Evolutionary conservation across 2,888 invertebrate species (phyloP).

Genomic region (Ceratothoa steindachneri): DNA sequence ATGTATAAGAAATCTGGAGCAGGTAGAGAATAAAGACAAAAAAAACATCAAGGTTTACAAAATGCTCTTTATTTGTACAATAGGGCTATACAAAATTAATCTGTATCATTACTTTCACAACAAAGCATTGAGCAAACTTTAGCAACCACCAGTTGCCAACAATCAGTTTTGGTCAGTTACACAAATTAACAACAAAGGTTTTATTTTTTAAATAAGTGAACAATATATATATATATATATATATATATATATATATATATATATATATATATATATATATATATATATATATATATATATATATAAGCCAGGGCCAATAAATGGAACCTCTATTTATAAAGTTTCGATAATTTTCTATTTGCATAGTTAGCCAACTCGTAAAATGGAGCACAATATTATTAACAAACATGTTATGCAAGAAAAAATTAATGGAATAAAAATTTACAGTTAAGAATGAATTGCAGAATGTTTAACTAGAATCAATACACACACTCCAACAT

Average conservation of each 20-base stretch:
- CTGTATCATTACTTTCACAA: constrained; percentile 3
- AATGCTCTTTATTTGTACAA: constrained; percentile 7
- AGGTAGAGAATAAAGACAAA: too few relatives aligned
- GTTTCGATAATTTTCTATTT: too few relatives aligned
- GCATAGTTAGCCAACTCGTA: too few relatives aligned
- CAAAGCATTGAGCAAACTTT: constrained; percentile 6
- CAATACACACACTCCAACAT: too few relatives aligned
- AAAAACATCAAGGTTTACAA: not conserved
- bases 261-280: constrained; percentile 9
- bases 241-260: constrained; percentile 11
- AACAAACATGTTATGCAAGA: too few relatives aligned
- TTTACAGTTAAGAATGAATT: too few relatives aligned
- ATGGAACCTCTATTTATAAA: too few relatives aligned
- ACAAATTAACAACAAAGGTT: not conserved
- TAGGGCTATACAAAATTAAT: not conserved
- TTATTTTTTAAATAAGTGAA: not conserved
- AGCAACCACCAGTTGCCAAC: not conserved
- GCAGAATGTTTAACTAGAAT: too few relatives aligned
- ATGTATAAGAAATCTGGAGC: too few relatives aligned
- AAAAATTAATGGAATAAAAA: too few relatives aligned
- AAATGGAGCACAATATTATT: too few relatives aligned
- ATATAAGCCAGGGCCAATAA: not conserved
- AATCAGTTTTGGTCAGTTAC: not conserved
- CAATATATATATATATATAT: constrained; percentile 14
- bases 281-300: constrained; percentile 11